These are phyloP conservation scores for Toxostoma redivivum DNA, from an alignment of 2,113 vertebrate species.

Conservation along the genomic window DNA sequence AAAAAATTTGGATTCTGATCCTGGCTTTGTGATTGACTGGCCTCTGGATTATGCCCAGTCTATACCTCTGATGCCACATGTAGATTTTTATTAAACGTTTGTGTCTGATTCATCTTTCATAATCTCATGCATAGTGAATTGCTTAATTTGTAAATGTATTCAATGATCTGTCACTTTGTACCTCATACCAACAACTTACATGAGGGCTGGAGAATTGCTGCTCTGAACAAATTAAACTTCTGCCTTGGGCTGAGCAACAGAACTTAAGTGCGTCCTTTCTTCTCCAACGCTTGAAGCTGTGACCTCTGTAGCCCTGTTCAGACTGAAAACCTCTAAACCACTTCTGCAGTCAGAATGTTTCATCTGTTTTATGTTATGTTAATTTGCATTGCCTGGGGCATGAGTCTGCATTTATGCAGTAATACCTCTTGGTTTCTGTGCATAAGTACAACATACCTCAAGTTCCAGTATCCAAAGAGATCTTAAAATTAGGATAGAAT, in stretches of 20 bases:
- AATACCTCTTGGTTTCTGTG: neutral
- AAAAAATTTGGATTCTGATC: neutral
- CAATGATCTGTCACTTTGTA: neutral
- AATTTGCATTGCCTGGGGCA: neutral
- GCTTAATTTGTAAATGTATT: constrained; percentile 1
- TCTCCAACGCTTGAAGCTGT: neutral
- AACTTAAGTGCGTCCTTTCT: neutral
- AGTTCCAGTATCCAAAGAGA: neutral
- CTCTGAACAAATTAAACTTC: neutral
- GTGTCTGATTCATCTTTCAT: neutral
- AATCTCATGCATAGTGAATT: neutral
- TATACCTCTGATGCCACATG: neutral
- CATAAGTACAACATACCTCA: neutral
- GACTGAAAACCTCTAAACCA: neutral
- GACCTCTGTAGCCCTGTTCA: neutral
- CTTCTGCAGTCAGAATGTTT: neutral
- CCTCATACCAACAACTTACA: neutral
- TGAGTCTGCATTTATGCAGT: neutral
- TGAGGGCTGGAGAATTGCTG: neutral
- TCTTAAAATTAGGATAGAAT: neutral
- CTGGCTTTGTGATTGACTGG: neutral
- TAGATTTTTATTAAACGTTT: neutral
- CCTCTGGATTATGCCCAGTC: neutral
- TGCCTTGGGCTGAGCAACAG: neutral
- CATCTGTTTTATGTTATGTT: neutral